Evolutionary conservation across 2,797 vertebrate species (phyloP), one percentile per base, ranked within the genome.

Genomic region (Anguilla anguilla): DNA sequence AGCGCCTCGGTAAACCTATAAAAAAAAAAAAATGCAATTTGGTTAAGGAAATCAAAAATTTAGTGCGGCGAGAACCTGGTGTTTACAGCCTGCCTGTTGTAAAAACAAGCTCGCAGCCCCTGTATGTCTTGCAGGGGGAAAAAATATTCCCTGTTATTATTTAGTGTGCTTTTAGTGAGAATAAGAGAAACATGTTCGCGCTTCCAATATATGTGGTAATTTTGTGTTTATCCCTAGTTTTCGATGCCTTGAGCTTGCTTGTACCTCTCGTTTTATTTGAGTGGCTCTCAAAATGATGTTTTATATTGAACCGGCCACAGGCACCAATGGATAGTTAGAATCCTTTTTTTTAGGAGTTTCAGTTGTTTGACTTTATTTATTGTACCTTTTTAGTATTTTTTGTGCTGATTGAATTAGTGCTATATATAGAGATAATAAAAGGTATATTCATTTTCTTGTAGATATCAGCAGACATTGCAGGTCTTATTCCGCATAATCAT

Each of bases 21-120:
- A n/a, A n/a, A n/a, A n/a, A n/a, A n/a, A n/a, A 31, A 81, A 59
- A 9, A 82, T 13, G 9, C n/a, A 82, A 59, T 77, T 19, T 25
- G 39, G 82, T 86, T 82, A 81, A 59, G 81, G 35, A 28, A 46
- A 86, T 86, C 19, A 28, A 39, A 7, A 10, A 10, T 82, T 81
- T 3, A 28, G 7, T 35, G 11, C 77, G 9, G 22, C 39, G 57
- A 61, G 13, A 49, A 61, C 49, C 17, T 28, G 3, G 15, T 39
- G 6, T 46, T 49, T 59, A 17, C 86, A 22, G 39, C 43, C 43
- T 53, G 13, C n/a, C 19, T 13, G 31, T 53, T 46, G 35, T 55
- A 22, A 28, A 35, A 53, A 51, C n/a, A 7, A 55, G 64, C 61
- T 2, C n/a, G 25, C 17, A 31, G 3, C 6, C 31, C 1, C 49